Evolutionary conservation across 2,797 vertebrate genomes (phyloP).

Genomic region (Scolopax bukidnonensis): DNA sequence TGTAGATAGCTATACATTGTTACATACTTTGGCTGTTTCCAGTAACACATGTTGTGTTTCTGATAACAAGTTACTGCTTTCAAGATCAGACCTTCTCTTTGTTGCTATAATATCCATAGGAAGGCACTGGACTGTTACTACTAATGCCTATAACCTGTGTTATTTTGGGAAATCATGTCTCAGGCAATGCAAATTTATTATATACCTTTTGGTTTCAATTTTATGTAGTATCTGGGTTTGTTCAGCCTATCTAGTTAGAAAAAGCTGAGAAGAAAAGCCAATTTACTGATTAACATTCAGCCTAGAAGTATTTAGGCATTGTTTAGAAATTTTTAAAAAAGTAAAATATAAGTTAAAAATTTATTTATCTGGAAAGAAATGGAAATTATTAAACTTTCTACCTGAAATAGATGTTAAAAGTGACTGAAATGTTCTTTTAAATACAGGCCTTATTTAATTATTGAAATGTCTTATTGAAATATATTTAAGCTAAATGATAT

Average conservation of each 20-base stretch:
- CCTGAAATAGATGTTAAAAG: not conserved
- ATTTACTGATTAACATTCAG: not conserved
- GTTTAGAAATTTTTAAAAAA: not conserved
- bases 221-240: not conserved
- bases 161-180: not conserved
- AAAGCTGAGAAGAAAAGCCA: not conserved
- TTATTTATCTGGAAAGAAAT: not conserved
- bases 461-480: not conserved
- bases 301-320: not conserved
- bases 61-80: slow-evolving; percentile 21
- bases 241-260: not conserved
- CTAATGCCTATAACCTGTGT: not conserved
- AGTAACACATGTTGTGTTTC: not conserved
- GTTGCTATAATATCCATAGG: not conserved
- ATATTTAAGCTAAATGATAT: not conserved
- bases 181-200: not conserved
- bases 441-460: not conserved
- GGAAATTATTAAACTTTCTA: not conserved
- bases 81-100: not conserved
- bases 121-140: not conserved
- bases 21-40: not conserved
- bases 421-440: not conserved
- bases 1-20: slow-evolving; percentile 29
- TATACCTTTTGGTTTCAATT: not conserved
- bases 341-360: not conserved